phyloP scores from a whole-genome alignment of 2,888 invertebrate genomes.

The Parochlus steinenii region DNA sequence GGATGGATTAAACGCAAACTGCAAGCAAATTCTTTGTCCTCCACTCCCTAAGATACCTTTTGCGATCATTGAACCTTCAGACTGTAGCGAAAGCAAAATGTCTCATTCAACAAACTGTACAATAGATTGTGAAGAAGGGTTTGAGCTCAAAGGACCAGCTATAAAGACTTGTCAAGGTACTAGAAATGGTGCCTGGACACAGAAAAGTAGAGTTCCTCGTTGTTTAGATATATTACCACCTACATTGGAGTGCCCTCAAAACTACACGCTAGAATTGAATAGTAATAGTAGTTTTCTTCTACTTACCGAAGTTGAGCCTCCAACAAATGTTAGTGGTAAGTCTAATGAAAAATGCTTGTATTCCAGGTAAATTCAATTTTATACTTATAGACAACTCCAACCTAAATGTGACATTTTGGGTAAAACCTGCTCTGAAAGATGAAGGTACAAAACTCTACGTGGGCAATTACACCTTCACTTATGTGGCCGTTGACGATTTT shows the following conservation, averaged over 20 bases:
- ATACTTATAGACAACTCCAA: constrained; percentile 38
- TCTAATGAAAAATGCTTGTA: too few species aligned
- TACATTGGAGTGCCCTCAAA: constrained; percentile 36
- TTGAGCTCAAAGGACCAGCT: constrained; percentile 36
- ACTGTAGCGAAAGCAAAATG: constrained; percentile 37
- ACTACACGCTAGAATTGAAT: constrained; percentile 19
- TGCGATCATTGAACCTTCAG: constrained; percentile 35
- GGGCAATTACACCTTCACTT: constrained; percentile 39
- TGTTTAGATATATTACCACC: constrained; percentile 42
- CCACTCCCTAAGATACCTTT: constrained; percentile 33
- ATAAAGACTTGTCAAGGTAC: constrained; percentile 35
- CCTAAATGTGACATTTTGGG: constrained; percentile 35
- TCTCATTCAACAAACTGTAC: constrained; percentile 40
- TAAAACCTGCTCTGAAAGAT: constrained; percentile 37
- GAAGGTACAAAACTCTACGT: constrained; percentile 35
- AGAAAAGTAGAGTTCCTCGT: constrained; percentile 27
- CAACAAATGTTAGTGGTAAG: constrained; percentile 23
- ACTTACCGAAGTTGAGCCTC: constrained; percentile 15
- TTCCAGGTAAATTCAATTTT: constrained; percentile 2
- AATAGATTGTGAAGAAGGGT: constrained; percentile 40
- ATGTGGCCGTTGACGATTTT: constrained; percentile 42
- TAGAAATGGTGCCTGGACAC: constrained; percentile 37
- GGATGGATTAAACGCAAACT: constrained; percentile 48
- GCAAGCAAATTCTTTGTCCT: constrained; percentile 38
- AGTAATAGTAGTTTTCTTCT: constrained; percentile 5